These are phyloP conservation scores for Patella caerulea DNA, from an alignment of 2,888 invertebrate species.

Conservation along the genomic window DNA sequence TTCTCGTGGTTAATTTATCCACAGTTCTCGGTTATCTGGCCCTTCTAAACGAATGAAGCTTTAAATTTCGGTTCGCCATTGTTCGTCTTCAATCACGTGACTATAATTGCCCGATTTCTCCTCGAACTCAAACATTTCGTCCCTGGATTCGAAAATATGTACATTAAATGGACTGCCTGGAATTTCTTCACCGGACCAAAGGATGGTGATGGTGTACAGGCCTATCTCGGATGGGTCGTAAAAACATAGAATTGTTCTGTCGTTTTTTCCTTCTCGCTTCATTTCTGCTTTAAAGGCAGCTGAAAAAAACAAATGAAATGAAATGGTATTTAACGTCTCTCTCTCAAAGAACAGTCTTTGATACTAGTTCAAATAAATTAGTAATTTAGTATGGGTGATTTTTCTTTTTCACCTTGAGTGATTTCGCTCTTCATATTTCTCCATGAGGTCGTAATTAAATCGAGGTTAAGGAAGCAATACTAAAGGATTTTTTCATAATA, in stretches of 20 bases:
- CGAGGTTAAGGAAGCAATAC: too few relatives aligned
- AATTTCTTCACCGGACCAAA: constrained; percentile 98
- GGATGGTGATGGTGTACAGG: constrained; percentile 96
- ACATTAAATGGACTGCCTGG: constrained; percentile 98
- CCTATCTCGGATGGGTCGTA: constrained; percentile 99
- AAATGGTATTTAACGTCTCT: too few relatives aligned
- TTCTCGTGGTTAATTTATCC: too few relatives aligned
- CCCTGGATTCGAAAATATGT: constrained; percentile 98
- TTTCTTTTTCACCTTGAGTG: too few relatives aligned
- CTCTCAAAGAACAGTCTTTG: too few relatives aligned
- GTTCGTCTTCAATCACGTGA: constrained; percentile 32
- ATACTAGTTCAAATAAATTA: too few relatives aligned
- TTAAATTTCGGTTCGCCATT: constrained; percentile 46
- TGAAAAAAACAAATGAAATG: constrained; percentile 50
- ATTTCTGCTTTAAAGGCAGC: constrained; percentile 99
- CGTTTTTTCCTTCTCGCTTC: constrained; percentile 97
- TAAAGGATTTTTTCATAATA: too few relatives aligned
- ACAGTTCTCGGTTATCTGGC: too few relatives aligned
- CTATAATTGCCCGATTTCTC: constrained; percentile 32
- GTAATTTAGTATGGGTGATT: too few relatives aligned
- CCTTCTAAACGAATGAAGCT: not conserved
- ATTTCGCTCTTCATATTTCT: too few relatives aligned
- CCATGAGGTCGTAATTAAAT: too few relatives aligned
- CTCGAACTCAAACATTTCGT: constrained; percentile 78
- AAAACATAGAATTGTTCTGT: constrained; percentile 96